Evolutionary conservation across 2,797 vertebrate genomes (phyloP), one percentile per base, ranked within the genome.

Genomic region (Amphiprion clarkii): DNA sequence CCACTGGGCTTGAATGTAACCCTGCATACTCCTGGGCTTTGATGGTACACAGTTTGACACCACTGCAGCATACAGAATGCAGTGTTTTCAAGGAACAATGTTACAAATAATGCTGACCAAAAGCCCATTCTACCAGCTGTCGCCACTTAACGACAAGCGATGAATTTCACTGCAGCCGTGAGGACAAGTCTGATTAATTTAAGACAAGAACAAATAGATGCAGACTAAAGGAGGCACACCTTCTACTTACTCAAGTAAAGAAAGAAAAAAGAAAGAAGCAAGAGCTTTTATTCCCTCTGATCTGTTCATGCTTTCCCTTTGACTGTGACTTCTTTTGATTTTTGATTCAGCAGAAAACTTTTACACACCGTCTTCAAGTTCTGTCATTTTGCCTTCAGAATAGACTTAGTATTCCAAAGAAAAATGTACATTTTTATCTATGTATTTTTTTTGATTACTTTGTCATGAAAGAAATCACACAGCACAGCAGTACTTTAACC

Each of bases 1-100:
- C 70, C 68, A 77, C 69, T 88, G 76, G 65, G 33, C 76, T 79
- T 84, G 78, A 85, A 79, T 82, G 68, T 82, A 81, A 85, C 39
- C 49, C 70, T 78, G 67, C 70, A 49, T 52, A 75, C 82, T 79
- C 56, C 54, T 79, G 79, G 67, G 83, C 70, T 78, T 69, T 67
- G 49, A 74, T 40, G 7, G 57, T 25, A 58, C 16, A 65, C 65
- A 53, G 40, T 55, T 56, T 80, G 76, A 78, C 74, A 71, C 49
- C 3, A 42, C 4, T 52, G 51, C 61, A 51, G 52, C 61, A 67
- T 62, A 67, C 72, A 73, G 40, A 74, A 72, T 53, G 25, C 44
- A 59, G 8, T 49, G 58, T 52, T 69, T 78, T 71, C 44, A 82
- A 42, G 36, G 23, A 29, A 44, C 59, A 59, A 39, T 60, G 21